A percentile compares a stretch with the other conserved stretches of the same genome.
Evolutionary conservation across 1,140 invertebrate genomes (phyloP).

Genomic region (Stegodyphus dumicola): DNA sequence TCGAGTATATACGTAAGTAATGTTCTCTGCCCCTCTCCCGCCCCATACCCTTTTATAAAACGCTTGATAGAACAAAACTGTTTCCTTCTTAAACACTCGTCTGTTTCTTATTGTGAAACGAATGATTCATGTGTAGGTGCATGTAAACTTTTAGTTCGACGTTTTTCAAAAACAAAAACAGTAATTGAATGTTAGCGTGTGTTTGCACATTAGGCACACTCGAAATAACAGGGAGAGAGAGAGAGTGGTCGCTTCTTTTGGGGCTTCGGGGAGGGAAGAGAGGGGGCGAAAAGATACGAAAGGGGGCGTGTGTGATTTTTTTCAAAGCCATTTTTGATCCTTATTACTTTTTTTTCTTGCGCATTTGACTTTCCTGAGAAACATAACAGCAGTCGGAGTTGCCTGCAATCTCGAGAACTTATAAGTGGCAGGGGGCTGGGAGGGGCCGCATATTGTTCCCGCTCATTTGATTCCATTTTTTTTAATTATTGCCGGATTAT

Average conservation of each 20-base stretch:
- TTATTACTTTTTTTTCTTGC: constrained; percentile 44
- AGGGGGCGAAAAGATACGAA: constrained; percentile 1
- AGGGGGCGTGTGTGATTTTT: neutral
- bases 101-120: constrained; percentile 40
- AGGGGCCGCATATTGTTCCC: constrained; percentile 1
- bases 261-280: neutral
- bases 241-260: constrained; percentile 7
- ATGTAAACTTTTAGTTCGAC: constrained; percentile 37
- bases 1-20: neutral
- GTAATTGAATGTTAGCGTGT: constrained; percentile 60
- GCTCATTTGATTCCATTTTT: constrained; percentile 42
- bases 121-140: constrained; percentile 60
- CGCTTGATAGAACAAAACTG: constrained; percentile 31
- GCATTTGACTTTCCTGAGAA: constrained; percentile 56
- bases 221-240: constrained; percentile 33
- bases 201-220: constrained; percentile 58
- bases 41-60: constrained; percentile 39
- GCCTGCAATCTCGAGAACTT: constrained; percentile 32
- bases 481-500: constrained; percentile 19
- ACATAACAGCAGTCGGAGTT: constrained; percentile 46
- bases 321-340: constrained; percentile 47
- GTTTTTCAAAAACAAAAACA: constrained; percentile 52
- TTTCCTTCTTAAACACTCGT: constrained; percentile 6
- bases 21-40: neutral
- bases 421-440: constrained; percentile 7